These are phyloP conservation scores for Chirona hameri DNA, from an alignment of 2,888 invertebrate species.

Conservation along the genomic window DNA sequence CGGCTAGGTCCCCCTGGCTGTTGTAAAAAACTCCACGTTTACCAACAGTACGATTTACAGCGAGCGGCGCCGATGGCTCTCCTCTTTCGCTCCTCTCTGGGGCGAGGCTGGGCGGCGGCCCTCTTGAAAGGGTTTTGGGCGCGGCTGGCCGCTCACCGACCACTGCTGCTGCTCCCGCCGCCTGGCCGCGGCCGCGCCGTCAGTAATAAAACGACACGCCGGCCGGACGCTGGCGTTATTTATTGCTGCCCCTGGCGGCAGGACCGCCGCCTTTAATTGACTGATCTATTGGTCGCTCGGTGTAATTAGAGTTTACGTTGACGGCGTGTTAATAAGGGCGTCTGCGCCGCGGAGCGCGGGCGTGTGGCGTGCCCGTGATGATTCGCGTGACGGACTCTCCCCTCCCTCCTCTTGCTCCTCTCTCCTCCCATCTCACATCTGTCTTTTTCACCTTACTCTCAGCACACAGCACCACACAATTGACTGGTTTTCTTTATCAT, in stretches of 20 bases:
- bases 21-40: not conserved
- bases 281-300: not conserved
- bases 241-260: not conserved
- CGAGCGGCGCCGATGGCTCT: not conserved
- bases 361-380: not conserved
- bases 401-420: not conserved
- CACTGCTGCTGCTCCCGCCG: not conserved
- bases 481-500: no score
- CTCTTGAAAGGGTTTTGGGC: not conserved
- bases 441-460: no score
- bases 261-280: constrained; percentile 23
- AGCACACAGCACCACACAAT: no score
- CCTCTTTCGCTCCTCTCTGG: no score
- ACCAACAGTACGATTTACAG: not conserved
- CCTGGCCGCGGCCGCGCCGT: not conserved
- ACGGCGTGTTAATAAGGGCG: not conserved
- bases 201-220: not conserved
- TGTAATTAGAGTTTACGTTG: constrained; percentile 22
- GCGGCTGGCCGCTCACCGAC: not conserved
- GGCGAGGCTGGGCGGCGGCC: not conserved
- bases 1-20: no score
- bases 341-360: not conserved
- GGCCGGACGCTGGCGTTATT: not conserved
- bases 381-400: not conserved
- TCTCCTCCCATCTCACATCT: not conserved